phyloP scores from a whole-genome alignment of 1,140 invertebrate species.

The Glomeris maerens region DNA sequence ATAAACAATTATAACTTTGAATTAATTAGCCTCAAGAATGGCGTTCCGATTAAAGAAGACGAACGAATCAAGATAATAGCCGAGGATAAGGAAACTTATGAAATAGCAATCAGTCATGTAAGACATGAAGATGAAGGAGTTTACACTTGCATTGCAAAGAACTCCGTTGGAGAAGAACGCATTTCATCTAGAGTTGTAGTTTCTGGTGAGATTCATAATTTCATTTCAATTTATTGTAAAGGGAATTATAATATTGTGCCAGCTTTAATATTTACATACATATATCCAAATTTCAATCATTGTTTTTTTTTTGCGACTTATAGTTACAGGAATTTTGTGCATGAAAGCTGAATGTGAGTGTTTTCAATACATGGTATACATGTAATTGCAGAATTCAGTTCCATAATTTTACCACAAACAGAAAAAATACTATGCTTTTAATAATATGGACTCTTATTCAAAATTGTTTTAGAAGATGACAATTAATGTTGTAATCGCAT shows the following conservation, averaged over 20 bases:
- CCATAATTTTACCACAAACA: too few species aligned
- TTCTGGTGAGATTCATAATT: slow-evolving; percentile 47
- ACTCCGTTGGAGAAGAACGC: slow-evolving; percentile 60
- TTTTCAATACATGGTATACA: too few species aligned
- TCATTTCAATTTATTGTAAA: slow-evolving; percentile 2
- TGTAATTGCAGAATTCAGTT: too few species aligned
- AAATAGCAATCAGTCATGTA: slow-evolving; percentile 74
- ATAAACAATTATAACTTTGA: slow-evolving; percentile 9
- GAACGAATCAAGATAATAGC: slow-evolving; percentile 51
- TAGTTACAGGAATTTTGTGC: neutral
- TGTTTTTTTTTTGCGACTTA: slow-evolving; percentile 1
- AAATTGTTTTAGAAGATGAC: too few species aligned
- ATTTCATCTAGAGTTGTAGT: slow-evolving; percentile 64
- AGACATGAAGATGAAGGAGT: slow-evolving; percentile 62
- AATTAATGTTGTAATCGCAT: too few species aligned
- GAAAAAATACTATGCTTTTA: too few species aligned
- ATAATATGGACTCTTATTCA: too few species aligned
- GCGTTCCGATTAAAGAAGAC: slow-evolving; percentile 48
- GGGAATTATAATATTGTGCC: neutral
- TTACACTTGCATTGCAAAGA: slow-evolving; percentile 75
- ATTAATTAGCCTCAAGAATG: slow-evolving; percentile 61
- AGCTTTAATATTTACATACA: neutral
- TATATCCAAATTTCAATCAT: slow-evolving; percentile 14
- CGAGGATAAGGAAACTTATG: slow-evolving; percentile 64
- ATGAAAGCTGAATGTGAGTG: slow-evolving; percentile 1